Conservation (phyloP, 2,113 vertebrate species). For the Proteles cristata region DNA sequence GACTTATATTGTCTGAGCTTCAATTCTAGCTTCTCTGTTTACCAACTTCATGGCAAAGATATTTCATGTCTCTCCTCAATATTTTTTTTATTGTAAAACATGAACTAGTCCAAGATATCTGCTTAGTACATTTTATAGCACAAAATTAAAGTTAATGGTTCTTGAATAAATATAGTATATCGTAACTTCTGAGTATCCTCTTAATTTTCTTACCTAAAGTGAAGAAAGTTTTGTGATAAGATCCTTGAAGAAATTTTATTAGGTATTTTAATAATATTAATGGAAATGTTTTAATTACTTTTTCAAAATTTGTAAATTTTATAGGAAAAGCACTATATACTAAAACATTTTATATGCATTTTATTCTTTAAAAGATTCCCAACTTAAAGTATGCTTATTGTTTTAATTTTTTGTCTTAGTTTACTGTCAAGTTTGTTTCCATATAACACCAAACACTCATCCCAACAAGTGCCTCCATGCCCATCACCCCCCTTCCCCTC, state of each 20-base stretch:
- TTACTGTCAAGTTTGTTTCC: no score
- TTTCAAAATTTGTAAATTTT: background rate
- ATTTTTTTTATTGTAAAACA: background rate
- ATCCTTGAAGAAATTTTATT: background rate
- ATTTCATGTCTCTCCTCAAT: background rate
- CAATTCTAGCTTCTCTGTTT: background rate
- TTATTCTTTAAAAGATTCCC: background rate
- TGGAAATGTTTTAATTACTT: background rate
- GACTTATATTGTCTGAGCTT: background rate
- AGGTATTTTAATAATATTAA: background rate
- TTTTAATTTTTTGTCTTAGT: no score
- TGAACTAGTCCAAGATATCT: background rate
- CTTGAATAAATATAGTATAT: background rate
- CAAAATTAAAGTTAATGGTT: background rate
- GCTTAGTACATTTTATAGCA: background rate
- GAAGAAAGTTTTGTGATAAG: background rate
- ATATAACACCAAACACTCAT: no score
- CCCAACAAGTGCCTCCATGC: no score
- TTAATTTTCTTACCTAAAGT: background rate
- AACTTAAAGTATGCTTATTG: background rate
- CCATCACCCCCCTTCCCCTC: no score
- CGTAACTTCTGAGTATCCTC: background rate
- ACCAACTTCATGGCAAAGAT: background rate
- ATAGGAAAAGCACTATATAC: background rate
- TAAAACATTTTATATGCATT: background rate